phyloP scores from a whole-genome alignment of 2,888 invertebrate species.

The Pachydiplax longipennis region DNA sequence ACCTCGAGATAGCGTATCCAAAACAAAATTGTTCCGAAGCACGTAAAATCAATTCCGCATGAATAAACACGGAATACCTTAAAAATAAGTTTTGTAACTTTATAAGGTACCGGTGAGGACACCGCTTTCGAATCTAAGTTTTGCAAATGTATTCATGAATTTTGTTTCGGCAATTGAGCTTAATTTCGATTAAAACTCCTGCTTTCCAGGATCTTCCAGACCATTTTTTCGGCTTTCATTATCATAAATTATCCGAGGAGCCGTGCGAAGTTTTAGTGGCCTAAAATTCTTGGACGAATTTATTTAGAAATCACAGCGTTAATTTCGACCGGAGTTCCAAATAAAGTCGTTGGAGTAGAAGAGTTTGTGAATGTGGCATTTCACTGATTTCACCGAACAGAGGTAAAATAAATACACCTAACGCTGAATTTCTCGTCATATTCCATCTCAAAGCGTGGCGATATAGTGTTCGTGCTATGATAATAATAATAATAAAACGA shows the following conservation, averaged over 20 bases:
- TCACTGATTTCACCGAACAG: no score
- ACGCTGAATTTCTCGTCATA: no score
- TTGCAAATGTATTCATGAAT: not conserved
- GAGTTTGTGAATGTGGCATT: no score
- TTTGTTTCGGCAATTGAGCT: not conserved
- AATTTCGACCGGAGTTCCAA: not conserved
- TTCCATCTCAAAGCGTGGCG: no score
- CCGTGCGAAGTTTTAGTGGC: not conserved
- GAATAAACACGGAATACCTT: not conserved
- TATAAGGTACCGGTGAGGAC: not conserved
- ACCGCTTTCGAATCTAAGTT: not conserved
- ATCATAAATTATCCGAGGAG: not conserved
- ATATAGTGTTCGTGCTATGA: no score
- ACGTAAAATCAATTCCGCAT: not conserved
- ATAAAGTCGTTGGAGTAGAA: no score
- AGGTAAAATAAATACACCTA: no score
- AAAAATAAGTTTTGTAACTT: not conserved
- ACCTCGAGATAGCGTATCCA: not conserved
- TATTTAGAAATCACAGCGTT: not conserved
- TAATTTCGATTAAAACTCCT: not conserved
- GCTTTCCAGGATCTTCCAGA: not conserved
- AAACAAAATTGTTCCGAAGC: not conserved
- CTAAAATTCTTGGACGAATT: not conserved
- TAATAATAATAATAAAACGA: no score
- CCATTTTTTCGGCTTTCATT: not conserved